Percentiles rank a stretch among this genome's conserved stretches.
phyloP scores from a whole-genome alignment of 2,113 vertebrate genomes.

The Nyctibius bracteatus region DNA sequence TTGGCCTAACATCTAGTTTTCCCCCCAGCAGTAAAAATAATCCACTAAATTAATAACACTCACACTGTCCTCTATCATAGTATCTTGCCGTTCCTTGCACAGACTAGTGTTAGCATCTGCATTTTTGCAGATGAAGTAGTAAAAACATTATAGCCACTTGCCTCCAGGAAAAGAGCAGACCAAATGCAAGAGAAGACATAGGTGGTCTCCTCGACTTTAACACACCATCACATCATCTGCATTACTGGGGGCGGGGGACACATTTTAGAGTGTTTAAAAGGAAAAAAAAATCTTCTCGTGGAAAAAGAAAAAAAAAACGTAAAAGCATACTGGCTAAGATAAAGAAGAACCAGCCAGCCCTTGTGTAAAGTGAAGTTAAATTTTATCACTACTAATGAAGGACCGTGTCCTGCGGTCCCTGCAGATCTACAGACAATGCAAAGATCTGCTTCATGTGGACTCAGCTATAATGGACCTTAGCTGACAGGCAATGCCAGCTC shows the following conservation, averaged over 20 bases:
- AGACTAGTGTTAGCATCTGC: not conserved
- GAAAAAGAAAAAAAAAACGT: not conserved
- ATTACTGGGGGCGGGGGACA: not conserved
- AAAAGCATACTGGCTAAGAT: not conserved
- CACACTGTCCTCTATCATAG: not conserved
- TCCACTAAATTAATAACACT: conserved; percentile 17
- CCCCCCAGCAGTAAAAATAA: conserved; percentile 33
- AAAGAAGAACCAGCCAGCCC: not conserved
- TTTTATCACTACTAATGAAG: not conserved
- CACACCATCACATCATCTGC: not conserved
- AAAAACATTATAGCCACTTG: not conserved
- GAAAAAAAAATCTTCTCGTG: not conserved
- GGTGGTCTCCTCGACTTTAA: not conserved
- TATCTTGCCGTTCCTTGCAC: not conserved
- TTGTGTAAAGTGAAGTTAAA: not conserved
- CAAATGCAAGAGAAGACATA: not conserved
- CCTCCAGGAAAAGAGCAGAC: not conserved
- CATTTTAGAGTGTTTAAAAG: not conserved
- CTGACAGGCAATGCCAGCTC: not conserved
- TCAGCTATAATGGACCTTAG: not conserved
- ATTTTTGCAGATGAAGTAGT: not conserved
- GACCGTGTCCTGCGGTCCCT: not conserved
- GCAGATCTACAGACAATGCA: not conserved
- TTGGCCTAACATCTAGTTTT: not conserved
- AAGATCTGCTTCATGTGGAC: not conserved